These are phyloP conservation scores for Cynopterus brachyotis DNA, from an alignment of 2,113 vertebrate species.

Conservation along the genomic window DNA sequence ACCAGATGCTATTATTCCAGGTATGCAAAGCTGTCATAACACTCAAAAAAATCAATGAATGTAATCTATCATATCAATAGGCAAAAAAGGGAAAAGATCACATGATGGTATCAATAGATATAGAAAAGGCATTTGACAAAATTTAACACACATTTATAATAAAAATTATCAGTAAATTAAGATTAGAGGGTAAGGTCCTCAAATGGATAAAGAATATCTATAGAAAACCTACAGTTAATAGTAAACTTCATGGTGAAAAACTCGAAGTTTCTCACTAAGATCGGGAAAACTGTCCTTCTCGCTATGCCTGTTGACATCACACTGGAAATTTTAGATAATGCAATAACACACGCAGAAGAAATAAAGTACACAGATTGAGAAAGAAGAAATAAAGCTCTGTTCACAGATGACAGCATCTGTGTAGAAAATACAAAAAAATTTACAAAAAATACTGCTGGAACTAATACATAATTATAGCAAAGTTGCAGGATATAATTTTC, in stretches of 20 bases:
- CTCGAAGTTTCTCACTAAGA: background rate
- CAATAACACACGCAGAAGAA: background rate
- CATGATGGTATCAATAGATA: background rate
- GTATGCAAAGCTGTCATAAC: background rate
- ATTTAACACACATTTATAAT: background rate
- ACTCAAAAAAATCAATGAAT: background rate
- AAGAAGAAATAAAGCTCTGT: background rate
- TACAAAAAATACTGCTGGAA: background rate
- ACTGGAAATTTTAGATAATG: background rate
- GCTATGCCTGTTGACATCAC: background rate
- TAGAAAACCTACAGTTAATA: background rate
- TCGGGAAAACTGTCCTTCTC: background rate
- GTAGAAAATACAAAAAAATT: background rate
- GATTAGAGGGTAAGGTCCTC: background rate
- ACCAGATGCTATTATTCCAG: background rate
- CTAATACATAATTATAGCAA: background rate
- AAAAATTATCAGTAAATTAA: background rate
- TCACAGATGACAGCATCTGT: background rate
- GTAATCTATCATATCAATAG: background rate
- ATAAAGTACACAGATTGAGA: background rate
- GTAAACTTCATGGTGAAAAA: background rate
- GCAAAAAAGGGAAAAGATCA: background rate
- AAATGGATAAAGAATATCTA: background rate
- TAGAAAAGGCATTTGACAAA: background rate
- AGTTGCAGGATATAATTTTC: background rate